Conservation (phyloP, 2,888 invertebrate species). For the Elmis aenea region DNA sequence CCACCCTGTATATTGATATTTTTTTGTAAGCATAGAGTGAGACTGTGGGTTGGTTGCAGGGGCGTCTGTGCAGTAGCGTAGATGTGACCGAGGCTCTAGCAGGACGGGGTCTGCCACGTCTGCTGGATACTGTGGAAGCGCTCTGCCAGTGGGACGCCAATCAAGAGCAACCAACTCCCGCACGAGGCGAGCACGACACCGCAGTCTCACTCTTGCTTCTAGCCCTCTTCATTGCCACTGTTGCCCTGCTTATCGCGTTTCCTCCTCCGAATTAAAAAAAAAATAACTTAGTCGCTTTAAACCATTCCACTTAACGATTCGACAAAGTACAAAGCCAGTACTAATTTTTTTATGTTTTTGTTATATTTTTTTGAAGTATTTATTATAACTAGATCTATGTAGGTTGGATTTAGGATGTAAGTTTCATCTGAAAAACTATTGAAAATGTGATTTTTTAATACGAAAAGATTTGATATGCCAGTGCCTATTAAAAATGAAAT, state of each 20-base stretch:
- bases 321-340: neutral
- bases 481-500: too few species aligned
- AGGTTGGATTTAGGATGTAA: too few species aligned
- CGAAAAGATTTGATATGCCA: too few species aligned
- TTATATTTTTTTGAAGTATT: neutral
- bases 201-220: constrained; percentile 50
- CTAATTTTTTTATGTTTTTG: neutral
- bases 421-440: too few species aligned
- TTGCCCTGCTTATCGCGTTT: constrained; percentile 47
- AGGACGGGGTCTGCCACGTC: constrained; percentile 44
- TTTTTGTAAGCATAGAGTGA: constrained; percentile 40
- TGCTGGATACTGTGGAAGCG: constrained; percentile 41
- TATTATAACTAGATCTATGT: neutral
- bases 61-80: constrained; percentile 52
- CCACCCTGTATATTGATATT: too few species aligned
- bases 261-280: constrained; percentile 48
- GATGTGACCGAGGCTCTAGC: constrained; percentile 50
- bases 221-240: constrained; percentile 46
- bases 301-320: neutral
- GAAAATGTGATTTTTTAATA: too few species aligned
- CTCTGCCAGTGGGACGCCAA: constrained; percentile 36
- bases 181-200: constrained; percentile 42
- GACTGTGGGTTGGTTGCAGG: constrained; percentile 55
- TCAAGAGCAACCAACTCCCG: constrained; percentile 29
- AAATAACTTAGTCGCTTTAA: neutral